These are phyloP conservation scores for Coranthus polyacanthus DNA, from an alignment of 2,797 vertebrate species.

Conservation along the genomic window DNA sequence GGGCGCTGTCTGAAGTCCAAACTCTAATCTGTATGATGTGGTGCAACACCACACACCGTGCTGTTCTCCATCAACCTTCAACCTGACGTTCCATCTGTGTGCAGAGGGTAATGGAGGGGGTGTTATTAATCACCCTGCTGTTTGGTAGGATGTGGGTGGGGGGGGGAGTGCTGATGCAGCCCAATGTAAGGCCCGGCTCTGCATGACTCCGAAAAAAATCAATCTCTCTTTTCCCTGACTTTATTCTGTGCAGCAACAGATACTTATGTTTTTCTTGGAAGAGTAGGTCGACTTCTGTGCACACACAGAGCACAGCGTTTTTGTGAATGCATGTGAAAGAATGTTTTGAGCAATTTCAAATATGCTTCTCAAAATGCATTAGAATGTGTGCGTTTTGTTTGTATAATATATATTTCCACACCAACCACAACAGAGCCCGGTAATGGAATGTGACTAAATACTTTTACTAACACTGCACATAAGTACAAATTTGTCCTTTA, in stretches of 20 bases:
- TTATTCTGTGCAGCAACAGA: constrained; percentile 24
- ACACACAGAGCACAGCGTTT: not conserved
- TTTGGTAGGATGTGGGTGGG: constrained; percentile 45
- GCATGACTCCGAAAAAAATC: constrained; percentile 62
- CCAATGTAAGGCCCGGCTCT: constrained; percentile 32
- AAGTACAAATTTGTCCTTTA: too few species aligned
- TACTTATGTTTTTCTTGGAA: constrained; percentile 10
- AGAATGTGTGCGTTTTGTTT: constrained; percentile 19
- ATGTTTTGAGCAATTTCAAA: constrained; percentile 9
- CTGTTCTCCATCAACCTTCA: constrained; percentile 84
- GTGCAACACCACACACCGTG: constrained; percentile 68
- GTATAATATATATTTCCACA: constrained; percentile 3
- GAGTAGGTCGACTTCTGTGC: not conserved
- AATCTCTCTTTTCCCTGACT: constrained; percentile 75
- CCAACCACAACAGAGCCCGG: too few species aligned
- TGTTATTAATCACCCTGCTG: constrained; percentile 75
- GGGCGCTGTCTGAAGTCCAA: constrained; percentile 60
- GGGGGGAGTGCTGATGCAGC: constrained; percentile 57
- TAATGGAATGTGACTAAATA: too few species aligned
- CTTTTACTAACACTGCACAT: too few species aligned
- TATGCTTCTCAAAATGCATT: constrained; percentile 18
- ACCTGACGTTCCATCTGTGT: constrained; percentile 80
- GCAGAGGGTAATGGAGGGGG: constrained; percentile 78
- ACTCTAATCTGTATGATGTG: constrained; percentile 76
- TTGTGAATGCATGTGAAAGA: too few species aligned